A percentile compares a stretch with the other conserved stretches of the same genome.
phyloP scores from a whole-genome alignment of 2,113 vertebrate genomes.

The Sialia sialis region DNA sequence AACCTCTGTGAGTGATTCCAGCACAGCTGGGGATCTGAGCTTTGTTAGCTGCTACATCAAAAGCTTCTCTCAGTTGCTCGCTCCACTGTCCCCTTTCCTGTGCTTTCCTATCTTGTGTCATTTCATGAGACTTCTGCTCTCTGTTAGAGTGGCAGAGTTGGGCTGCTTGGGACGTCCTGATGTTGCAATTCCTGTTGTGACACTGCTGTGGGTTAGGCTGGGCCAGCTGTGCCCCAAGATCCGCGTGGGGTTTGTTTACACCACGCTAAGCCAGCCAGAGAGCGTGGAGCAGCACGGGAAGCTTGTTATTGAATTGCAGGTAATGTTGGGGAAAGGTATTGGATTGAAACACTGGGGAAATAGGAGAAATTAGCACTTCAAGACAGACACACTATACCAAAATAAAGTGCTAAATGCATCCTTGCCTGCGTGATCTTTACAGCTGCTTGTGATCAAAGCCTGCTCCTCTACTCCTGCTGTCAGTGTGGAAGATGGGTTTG shows the following conservation, averaged over 20 bases:
- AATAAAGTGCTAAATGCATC: constrained; percentile 6
- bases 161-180: background rate
- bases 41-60: background rate
- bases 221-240: background rate
- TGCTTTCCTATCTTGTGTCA: background rate
- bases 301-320: background rate
- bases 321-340: background rate
- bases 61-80: background rate
- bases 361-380: background rate
- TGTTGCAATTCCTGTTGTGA: constrained; percentile 19
- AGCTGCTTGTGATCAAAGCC: constrained; percentile 26
- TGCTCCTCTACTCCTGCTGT: background rate
- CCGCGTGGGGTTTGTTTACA: background rate
- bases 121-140: background rate
- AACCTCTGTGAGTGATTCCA: background rate
- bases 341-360: background rate
- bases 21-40: background rate
- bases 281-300: accelerated
- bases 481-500: background rate
- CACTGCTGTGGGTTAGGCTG: background rate
- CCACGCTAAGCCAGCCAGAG: accelerated
- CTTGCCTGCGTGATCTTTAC: background rate
- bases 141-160: background rate
- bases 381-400: background rate
- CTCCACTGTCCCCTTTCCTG: background rate